Conservation (phyloP, 2,888 invertebrate genomes). For the Punctoribates punctum region DNA sequence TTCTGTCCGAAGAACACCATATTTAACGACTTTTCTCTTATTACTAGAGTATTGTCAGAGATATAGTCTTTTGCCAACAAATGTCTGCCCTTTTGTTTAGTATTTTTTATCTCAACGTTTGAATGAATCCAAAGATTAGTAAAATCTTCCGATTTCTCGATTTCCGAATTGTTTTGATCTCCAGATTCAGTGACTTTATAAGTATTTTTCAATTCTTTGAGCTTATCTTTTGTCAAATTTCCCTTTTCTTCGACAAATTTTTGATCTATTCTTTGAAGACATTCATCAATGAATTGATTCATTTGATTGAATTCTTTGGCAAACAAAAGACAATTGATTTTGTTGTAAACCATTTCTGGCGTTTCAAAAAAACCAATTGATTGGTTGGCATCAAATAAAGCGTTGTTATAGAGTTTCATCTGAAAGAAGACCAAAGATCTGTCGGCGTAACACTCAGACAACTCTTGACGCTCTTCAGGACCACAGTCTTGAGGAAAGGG, state of each 20-base stretch:
- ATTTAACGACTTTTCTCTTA: slow-evolving; percentile 21
- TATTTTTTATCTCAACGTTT: not conserved
- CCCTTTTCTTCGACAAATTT: not conserved
- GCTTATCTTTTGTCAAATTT: not conserved
- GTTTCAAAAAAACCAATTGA: not conserved
- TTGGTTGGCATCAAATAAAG: slow-evolving; percentile 4
- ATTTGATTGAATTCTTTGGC: not conserved
- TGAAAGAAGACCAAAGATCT: not conserved
- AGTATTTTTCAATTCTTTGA: not conserved
- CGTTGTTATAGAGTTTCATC: not conserved
- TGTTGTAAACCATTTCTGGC: not conserved
- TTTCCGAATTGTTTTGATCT: not conserved
- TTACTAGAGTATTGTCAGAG: not conserved
- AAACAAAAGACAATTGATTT: not conserved
- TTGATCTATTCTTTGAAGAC: not conserved
- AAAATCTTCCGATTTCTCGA: no score
- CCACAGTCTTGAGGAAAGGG: not conserved
- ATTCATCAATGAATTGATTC: slow-evolving; percentile 1
- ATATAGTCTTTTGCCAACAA: slow-evolving; percentile 31
- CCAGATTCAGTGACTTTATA: not conserved
- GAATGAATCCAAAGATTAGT: not conserved
- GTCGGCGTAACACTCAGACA: not conserved
- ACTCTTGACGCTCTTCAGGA: not conserved
- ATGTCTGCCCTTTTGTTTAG: slow-evolving; percentile 15
- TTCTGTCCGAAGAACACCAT: slow-evolving; percentile 11